A percentile compares a stretch with the other conserved stretches of the same genome.
These are phyloP conservation scores for Scaptomyza hsui DNA, from an alignment of 1,140 invertebrate species.

Conservation along the genomic window DNA sequence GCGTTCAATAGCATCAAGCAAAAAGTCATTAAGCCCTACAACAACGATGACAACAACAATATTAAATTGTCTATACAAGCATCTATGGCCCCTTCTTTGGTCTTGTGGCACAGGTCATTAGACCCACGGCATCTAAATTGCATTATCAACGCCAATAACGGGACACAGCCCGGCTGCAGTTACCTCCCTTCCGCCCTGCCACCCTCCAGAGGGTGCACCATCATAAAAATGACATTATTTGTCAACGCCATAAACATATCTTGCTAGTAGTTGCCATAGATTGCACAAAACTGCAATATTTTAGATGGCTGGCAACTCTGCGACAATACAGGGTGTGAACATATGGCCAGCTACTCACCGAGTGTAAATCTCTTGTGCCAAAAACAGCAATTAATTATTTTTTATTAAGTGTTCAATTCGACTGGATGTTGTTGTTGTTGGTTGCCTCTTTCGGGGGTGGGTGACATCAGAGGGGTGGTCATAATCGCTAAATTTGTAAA, in stretches of 20 bases:
- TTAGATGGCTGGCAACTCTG: constrained; percentile 33
- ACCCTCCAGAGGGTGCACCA: constrained; percentile 5
- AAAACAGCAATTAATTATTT: constrained; percentile 79
- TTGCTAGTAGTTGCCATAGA: constrained; percentile 11
- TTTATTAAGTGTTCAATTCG: constrained; percentile 64
- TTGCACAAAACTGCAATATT: constrained; percentile 4
- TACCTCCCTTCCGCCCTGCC: background rate
- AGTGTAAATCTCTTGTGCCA: constrained; percentile 51
- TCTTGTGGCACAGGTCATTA: constrained; percentile 71
- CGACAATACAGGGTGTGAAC: constrained; percentile 57
- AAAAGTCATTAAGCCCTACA: constrained; percentile 75
- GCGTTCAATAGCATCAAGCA: constrained; percentile 56
- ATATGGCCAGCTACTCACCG: constrained; percentile 56
- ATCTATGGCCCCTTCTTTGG: background rate
- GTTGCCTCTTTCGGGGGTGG: background rate
- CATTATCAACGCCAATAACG: constrained; percentile 80
- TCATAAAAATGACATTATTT: constrained; percentile 81
- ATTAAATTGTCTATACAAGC: constrained; percentile 34
- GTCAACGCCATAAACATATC: constrained; percentile 73
- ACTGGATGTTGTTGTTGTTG: constrained; percentile 1
- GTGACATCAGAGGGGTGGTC: constrained; percentile 8
- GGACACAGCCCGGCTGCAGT: constrained; percentile 34
- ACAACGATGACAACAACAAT: constrained; percentile 52
- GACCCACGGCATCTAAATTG: constrained; percentile 73
- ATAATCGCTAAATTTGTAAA: constrained; percentile 75